A percentile compares a stretch with the other conserved stretches of the same genome.
Conservation (phyloP, 2,888 invertebrate species). For the Phaonia tiefii region DNA sequence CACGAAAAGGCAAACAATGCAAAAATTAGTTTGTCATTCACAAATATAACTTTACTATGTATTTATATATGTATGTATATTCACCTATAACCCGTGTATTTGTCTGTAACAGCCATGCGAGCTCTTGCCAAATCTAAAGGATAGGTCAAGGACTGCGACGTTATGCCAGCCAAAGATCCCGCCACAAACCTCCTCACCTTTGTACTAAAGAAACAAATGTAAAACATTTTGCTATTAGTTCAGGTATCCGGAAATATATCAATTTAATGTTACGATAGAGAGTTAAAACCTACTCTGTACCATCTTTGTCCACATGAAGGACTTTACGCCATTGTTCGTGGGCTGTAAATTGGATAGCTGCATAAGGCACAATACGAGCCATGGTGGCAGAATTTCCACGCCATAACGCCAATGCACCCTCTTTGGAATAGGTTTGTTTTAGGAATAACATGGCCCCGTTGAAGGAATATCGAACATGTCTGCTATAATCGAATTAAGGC, state of each 20-base stretch:
- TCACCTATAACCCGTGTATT: slow-evolving; percentile 86
- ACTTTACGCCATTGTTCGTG: slow-evolving; percentile 98
- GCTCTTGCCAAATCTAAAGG: slow-evolving; percentile 98
- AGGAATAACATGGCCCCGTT: slow-evolving; percentile 87
- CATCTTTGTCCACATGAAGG: slow-evolving; percentile 86
- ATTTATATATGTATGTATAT: too few relatives aligned
- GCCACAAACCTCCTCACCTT: slow-evolving; percentile 85
- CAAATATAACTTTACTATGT: too few relatives aligned
- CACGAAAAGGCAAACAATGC: not conserved
- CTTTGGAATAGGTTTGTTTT: slow-evolving; percentile 85
- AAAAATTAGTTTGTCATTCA: not conserved
- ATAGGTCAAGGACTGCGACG: slow-evolving; percentile 96
- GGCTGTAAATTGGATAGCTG: slow-evolving; percentile 97
- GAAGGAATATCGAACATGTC: slow-evolving; percentile 87
- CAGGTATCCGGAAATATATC: too few relatives aligned
- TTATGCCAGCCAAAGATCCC: slow-evolving; percentile 96
- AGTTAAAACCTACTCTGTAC: slow-evolving; percentile 80
- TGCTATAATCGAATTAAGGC: slow-evolving; percentile 74
- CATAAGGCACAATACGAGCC: slow-evolving; percentile 98
- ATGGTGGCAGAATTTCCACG: slow-evolving; percentile 99
- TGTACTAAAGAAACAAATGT: slow-evolving; percentile 72
- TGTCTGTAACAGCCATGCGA: slow-evolving; percentile 96
- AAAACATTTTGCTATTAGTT: too few relatives aligned
- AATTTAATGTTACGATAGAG: too few relatives aligned
- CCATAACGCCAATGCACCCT: slow-evolving; percentile 94